A percentile compares a stretch with the other conserved stretches of the same genome.
phyloP scores from a whole-genome alignment of 2,113 vertebrate species.

The Cololabis saira region DNA sequence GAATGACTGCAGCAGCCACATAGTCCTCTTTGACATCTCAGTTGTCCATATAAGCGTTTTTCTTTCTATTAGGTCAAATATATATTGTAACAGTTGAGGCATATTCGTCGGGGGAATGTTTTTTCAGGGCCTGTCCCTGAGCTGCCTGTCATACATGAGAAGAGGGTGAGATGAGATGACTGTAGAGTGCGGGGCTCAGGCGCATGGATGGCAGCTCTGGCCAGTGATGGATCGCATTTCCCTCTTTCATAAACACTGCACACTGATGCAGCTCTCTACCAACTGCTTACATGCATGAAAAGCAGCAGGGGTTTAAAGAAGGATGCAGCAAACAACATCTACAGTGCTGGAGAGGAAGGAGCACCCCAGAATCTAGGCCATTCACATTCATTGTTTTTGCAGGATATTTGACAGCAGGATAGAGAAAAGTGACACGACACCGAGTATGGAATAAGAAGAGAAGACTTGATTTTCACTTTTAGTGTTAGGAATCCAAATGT shows the following conservation, averaged over 20 bases:
- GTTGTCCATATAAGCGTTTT: not conserved
- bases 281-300: constrained; percentile 57
- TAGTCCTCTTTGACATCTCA: not conserved
- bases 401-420: not conserved
- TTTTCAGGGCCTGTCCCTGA: constrained; percentile 44
- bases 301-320: constrained; percentile 30
- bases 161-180: constrained; percentile 54
- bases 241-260: constrained; percentile 63
- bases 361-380: not conserved
- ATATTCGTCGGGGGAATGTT: constrained; percentile 32
- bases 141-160: constrained; percentile 36
- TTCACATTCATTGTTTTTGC: not conserved
- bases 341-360: not conserved
- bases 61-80: not conserved
- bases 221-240: constrained; percentile 63
- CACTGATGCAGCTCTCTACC: constrained; percentile 46
- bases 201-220: constrained; percentile 56
- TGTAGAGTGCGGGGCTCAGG: constrained; percentile 52
- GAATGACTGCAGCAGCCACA: not conserved
- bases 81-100: not conserved
- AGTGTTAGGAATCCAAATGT: too few species aligned
- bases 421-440: not conserved
- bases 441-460: too few species aligned
- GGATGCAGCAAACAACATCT: constrained; percentile 26
- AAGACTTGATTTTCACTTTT: too few species aligned